Evolutionary conservation across 2,113 vertebrate genomes (phyloP), one percentile per base, ranked within the genome.

Genomic region (Cinclus cinclus): DNA sequence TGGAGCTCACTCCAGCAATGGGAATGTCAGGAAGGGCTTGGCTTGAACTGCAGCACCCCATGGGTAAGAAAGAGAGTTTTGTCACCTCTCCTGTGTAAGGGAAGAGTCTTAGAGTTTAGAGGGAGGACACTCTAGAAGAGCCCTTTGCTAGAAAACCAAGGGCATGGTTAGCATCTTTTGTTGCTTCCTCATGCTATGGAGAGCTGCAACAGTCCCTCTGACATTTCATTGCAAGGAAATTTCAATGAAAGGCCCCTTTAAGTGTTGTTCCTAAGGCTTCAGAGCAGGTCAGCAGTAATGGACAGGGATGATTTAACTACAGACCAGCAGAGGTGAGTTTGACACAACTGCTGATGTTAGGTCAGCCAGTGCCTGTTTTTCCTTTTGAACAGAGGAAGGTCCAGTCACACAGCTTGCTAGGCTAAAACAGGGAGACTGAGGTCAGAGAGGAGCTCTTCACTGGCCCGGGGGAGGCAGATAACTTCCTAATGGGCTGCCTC

Each of bases 241-340:
- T 84, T 53, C 64, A 71, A 46, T 77, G 50, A 76, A 93, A 84
- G 25, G 39, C 55, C 35, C 18, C 39, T 64, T 41, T 21, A 37
- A 64, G 25, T 46, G 13, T 46, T 87, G 28, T 58, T 93, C 63
- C 81, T 79, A 95, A 75, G 47, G 37, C 47, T 91, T 92, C 64
- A 44, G 93, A 87, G 77, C 41, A 78, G 18, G n/a, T 67, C 75
- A 92, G 30, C 67, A 85, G 63, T 85, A 96, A 79, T 37, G 82
- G 89, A 44, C 41, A 92, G 59, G 28, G 24, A 79, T 64, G 39
- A 81, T 85, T 84, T 68, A 93, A 74, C 46, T 59, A n/a, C 56
- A 94, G 89, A 87, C 55, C 33, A 47, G 70, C 24, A 58, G 80
- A 95, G 75, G 41, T 85, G 86, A 96, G 50, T 83, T 82, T 83